Conservation (phyloP, 2,888 invertebrate genomes). For the Zygothrica quintamaculata region DNA sequence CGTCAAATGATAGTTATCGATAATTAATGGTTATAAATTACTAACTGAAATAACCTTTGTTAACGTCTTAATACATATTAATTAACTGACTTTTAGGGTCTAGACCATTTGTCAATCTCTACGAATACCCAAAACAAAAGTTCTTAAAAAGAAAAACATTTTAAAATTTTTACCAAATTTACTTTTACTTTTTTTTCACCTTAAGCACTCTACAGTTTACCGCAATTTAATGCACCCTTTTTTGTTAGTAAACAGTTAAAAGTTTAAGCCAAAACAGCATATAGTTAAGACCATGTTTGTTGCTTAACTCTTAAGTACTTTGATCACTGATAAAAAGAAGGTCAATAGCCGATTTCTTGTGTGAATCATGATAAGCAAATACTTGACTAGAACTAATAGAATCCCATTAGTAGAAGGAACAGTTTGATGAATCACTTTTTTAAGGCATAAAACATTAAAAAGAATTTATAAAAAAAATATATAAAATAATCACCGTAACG, state of each 20-base stretch:
- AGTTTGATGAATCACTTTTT: conserved; percentile 1
- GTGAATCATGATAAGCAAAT: conserved; percentile 21
- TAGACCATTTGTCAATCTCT: background rate
- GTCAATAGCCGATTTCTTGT: conserved; percentile 1
- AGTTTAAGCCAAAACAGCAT: too few relatives aligned
- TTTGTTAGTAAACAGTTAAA: too few relatives aligned
- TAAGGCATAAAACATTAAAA: background rate
- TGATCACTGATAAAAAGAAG: conserved; percentile 19
- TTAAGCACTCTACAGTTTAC: too few relatives aligned
- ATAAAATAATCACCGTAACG: too few relatives aligned
- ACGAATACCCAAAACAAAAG: background rate
- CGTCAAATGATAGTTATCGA: too few relatives aligned
- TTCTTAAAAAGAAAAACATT: too few relatives aligned
- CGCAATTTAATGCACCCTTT: too few relatives aligned
- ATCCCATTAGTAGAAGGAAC: background rate
- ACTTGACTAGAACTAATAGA: conserved; percentile 3
- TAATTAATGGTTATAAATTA: too few relatives aligned
- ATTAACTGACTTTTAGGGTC: background rate
- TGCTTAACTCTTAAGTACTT: background rate
- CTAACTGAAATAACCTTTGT: too few relatives aligned
- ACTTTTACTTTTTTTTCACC: too few relatives aligned
- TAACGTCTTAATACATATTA: conserved; percentile 1
- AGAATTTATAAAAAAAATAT: too few relatives aligned
- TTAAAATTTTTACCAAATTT: too few relatives aligned
- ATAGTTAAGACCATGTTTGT: background rate